Evolutionary conservation across 1,140 invertebrate species (phyloP).

Genomic region (Triops cancriformis): DNA sequence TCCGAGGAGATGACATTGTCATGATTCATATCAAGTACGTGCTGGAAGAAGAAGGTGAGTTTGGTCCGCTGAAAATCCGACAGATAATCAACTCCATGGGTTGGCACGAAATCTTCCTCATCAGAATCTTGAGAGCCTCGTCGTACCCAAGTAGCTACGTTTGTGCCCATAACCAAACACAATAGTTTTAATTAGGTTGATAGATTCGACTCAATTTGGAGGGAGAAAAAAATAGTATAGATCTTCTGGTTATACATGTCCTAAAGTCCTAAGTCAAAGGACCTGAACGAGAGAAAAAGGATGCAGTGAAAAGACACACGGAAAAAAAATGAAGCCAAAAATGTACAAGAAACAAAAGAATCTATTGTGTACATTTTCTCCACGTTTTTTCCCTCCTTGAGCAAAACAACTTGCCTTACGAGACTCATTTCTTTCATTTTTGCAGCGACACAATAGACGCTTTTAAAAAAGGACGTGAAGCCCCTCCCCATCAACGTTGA

Average conservation of each 20-base stretch:
- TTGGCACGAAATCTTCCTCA: slow-evolving; percentile 41
- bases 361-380: not conserved
- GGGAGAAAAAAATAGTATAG: too few relatives aligned
- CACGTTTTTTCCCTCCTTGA: not conserved
- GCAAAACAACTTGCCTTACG: not conserved
- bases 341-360: not conserved
- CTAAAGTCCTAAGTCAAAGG: too few relatives aligned
- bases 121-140: slow-evolving; percentile 47
- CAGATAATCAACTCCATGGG: slow-evolving; percentile 41
- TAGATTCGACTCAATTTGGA: too few relatives aligned
- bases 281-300: too few relatives aligned
- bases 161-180: not conserved
- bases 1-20: slow-evolving; percentile 58
- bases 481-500: not conserved
- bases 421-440: not conserved
- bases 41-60: slow-evolving; percentile 56
- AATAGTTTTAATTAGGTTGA: not conserved
- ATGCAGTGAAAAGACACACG: not conserved
- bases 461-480: not conserved
- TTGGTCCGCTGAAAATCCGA: slow-evolving; percentile 56
- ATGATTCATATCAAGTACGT: slow-evolving; percentile 56
- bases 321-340: not conserved
- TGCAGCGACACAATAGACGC: not conserved
- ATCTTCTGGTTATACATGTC: too few relatives aligned
- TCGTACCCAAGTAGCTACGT: slow-evolving; percentile 56